These are phyloP conservation scores for Mycetomoellerius zeteki DNA, from an alignment of 1,140 invertebrate species.

Conservation along the genomic window DNA sequence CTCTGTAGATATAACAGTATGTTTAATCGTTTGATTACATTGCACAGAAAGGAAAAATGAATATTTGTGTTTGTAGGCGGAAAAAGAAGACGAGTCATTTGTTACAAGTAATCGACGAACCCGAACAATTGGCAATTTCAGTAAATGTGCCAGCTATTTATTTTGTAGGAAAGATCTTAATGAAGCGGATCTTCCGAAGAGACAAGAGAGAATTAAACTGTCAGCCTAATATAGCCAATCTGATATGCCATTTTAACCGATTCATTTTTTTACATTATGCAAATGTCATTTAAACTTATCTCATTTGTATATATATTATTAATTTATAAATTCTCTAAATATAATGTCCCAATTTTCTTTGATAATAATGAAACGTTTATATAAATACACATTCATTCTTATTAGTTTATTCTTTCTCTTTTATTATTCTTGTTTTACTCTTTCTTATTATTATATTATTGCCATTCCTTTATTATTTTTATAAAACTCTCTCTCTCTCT, in stretches of 20 bases:
- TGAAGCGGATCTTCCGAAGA: conserved; percentile 54
- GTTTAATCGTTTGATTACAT: neutral
- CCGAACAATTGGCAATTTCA: conserved; percentile 73
- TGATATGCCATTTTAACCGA: neutral
- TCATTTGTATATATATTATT: neutral
- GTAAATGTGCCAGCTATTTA: conserved; percentile 80
- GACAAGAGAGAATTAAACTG: conserved; percentile 64
- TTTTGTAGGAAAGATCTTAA: conserved; percentile 66
- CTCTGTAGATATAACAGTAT: neutral
- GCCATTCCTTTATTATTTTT: too few relatives aligned
- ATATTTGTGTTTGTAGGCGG: neutral
- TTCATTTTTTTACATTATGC: conserved; percentile 34
- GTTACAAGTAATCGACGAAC: conserved; percentile 21
- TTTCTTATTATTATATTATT: too few relatives aligned
- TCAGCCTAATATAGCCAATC: conserved; percentile 57
- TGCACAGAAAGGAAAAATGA: neutral
- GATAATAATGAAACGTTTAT: neutral
- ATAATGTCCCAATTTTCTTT: neutral
- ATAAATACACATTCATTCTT: neutral
- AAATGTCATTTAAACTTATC: conserved; percentile 2
- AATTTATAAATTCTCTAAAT: neutral
- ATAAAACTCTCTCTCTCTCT: too few relatives aligned
- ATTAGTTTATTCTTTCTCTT: too few relatives aligned
- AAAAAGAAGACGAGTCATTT: conserved; percentile 16
- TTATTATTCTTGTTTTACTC: neutral